These are phyloP conservation scores for Stenotaenia linearis DNA, from an alignment of 2,888 invertebrate genomes.

Conservation along the genomic window DNA sequence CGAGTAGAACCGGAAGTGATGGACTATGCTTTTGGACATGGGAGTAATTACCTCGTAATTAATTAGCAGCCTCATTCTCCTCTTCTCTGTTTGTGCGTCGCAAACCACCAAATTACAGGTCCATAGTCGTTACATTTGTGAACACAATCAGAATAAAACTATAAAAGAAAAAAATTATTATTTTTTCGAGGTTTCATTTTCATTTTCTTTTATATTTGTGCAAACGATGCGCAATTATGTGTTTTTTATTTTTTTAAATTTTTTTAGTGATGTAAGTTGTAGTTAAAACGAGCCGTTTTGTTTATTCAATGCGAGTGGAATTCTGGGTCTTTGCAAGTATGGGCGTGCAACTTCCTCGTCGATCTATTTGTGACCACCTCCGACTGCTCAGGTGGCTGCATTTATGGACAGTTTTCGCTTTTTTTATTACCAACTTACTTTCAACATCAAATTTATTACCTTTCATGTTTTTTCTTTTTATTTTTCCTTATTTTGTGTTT, in stretches of 20 bases:
- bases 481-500: not conserved
- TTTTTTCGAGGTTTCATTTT: not conserved
- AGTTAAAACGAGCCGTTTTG: slow-evolving; percentile 3
- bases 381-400: slow-evolving; percentile 4
- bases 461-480: not conserved
- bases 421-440: not conserved
- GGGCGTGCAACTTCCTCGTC: slow-evolving; percentile 1
- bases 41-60: slow-evolving; percentile 10
- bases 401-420: not conserved
- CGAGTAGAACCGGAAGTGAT: slow-evolving; percentile 11
- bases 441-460: not conserved
- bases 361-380: slow-evolving; percentile 4
- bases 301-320: not conserved
- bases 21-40: not conserved
- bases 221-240: slow-evolving; percentile 1
- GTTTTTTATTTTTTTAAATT: not conserved
- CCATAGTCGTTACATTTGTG: not conserved
- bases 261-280: not conserved
- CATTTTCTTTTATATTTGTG: not conserved
- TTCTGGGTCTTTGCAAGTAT: not conserved
- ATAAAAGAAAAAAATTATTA: not conserved
- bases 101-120: not conserved
- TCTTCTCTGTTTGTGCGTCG: not conserved
- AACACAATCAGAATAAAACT: not conserved
- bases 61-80: not conserved